Conservation (phyloP, 2,888 invertebrate genomes). For the Seira ritae region DNA sequence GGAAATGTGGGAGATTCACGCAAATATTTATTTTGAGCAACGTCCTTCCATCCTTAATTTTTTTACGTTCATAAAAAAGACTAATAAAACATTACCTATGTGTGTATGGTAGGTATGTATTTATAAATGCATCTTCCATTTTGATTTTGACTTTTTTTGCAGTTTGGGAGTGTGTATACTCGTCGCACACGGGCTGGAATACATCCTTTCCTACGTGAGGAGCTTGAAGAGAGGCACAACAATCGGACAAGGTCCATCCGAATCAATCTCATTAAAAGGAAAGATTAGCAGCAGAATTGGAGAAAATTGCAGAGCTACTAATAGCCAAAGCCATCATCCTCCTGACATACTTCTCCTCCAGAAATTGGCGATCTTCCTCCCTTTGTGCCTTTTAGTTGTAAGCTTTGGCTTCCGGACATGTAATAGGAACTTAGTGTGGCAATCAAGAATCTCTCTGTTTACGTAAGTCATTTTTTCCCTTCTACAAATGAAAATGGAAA, state of each 20-base stretch:
- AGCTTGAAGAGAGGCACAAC: slow-evolving; percentile 8
- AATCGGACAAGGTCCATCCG: too few relatives aligned
- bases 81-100: too few relatives aligned
- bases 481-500: background rate
- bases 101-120: too few relatives aligned
- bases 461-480: slow-evolving; percentile 64
- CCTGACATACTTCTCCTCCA: slow-evolving; percentile 29
- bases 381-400: slow-evolving; percentile 68
- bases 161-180: slow-evolving; percentile 72
- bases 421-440: slow-evolving; percentile 87
- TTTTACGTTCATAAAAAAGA: too few relatives aligned
- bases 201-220: slow-evolving; percentile 31
- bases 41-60: too few relatives aligned
- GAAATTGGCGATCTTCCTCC: slow-evolving; percentile 43
- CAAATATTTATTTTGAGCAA: too few relatives aligned
- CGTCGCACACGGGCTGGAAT: slow-evolving; percentile 67
- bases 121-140: background rate
- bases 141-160: slow-evolving; percentile 19
- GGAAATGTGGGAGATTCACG: too few relatives aligned
- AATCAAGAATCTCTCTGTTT: slow-evolving; percentile 83
- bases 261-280: too few relatives aligned
- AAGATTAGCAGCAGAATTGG: too few relatives aligned
- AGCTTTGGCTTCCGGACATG: slow-evolving; percentile 77
- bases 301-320: background rate
- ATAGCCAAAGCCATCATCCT: slow-evolving; percentile 15